Conservation (phyloP, 1,140 invertebrate genomes). For the Neomicropteryx cornuta region DNA sequence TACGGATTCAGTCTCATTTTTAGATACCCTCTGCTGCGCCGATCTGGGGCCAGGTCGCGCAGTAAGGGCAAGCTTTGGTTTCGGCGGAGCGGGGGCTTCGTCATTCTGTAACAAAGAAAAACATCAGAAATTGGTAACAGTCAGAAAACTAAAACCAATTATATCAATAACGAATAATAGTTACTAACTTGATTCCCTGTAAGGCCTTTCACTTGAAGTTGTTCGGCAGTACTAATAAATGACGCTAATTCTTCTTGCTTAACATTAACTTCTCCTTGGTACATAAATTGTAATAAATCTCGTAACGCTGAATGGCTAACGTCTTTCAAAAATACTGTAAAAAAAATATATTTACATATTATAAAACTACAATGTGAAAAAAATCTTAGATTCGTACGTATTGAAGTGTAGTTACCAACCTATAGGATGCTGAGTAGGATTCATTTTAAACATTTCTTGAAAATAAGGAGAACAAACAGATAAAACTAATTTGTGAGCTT, state of each 20-base stretch:
- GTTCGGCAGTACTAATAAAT: conserved; percentile 76
- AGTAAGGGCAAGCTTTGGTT: conserved; percentile 41
- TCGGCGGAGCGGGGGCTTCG: conserved; percentile 39
- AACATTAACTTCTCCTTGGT: conserved; percentile 77
- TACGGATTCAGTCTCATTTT: conserved; percentile 44
- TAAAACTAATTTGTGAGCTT: conserved; percentile 72
- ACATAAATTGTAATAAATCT: conserved; percentile 77
- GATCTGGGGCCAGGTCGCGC: conserved; percentile 41
- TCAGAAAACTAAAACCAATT: too few relatives aligned
- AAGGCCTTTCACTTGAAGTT: conserved; percentile 74
- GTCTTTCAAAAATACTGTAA: conserved; percentile 71
- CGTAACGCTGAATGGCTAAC: conserved; percentile 63
- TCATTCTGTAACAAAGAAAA: too few relatives aligned
- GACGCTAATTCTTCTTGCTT: conserved; percentile 70
- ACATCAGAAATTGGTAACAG: too few relatives aligned
- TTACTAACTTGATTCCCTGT: conserved; percentile 49
- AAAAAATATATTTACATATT: conserved; percentile 16
- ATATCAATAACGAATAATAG: too few relatives aligned
- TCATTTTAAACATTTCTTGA: conserved; percentile 65
- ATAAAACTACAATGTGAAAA: neutral
- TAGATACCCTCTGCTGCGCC: conserved; percentile 42
- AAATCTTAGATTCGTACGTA: too few relatives aligned
- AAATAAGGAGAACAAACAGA: conserved; percentile 81
- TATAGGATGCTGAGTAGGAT: conserved; percentile 47
- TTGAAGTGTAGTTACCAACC: too few relatives aligned